Conservation (phyloP, 1,140 invertebrate genomes). For the Gonioctena quinquepunctata region DNA sequence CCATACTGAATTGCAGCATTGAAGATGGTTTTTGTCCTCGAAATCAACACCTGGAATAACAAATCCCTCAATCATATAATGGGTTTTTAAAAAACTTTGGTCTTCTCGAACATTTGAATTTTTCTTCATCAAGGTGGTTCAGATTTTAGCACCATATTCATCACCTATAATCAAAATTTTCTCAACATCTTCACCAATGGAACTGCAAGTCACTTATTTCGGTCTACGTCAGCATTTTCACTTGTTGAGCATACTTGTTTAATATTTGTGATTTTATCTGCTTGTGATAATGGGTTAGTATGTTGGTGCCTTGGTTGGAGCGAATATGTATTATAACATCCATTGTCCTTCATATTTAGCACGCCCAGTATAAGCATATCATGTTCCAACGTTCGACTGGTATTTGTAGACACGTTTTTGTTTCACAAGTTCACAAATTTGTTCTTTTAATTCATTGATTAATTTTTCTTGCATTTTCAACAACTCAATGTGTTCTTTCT, state of each 20-base stretch:
- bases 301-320: neutral
- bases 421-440: neutral
- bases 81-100: neutral
- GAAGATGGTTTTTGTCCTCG: neutral
- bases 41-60: neutral
- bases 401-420: neutral
- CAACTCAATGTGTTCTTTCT: neutral
- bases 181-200: neutral
- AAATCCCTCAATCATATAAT: neutral
- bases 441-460: neutral
- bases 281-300: neutral
- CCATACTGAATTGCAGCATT: neutral
- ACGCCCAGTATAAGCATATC: too few relatives aligned
- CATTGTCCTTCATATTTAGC: neutral
- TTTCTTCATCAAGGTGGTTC: neutral
- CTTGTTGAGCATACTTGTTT: neutral
- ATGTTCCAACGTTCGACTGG: neutral
- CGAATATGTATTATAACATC: neutral
- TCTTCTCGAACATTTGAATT: neutral
- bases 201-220: neutral
- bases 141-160: neutral
- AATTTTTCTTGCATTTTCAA: neutral
- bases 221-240: neutral
- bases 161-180: neutral
- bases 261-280: neutral